A percentile compares a stretch with the other conserved stretches of the same genome.
These are phyloP conservation scores for Okamejei kenojei DNA, from an alignment of 2,797 vertebrate genomes.

Conservation along the genomic window DNA sequence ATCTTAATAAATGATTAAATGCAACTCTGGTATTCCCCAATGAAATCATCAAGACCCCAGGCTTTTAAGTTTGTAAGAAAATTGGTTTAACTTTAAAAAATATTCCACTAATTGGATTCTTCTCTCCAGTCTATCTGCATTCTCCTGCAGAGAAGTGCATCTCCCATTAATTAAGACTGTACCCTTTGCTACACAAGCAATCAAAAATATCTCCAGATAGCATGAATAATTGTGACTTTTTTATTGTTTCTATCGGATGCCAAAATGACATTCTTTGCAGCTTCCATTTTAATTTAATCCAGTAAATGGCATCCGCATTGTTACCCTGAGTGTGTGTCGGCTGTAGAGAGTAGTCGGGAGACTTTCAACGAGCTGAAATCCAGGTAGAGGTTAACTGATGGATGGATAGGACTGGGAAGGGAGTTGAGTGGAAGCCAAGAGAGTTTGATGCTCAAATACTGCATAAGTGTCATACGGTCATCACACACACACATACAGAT, in stretches of 20 bases:
- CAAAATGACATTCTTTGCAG: not conserved
- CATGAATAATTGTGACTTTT: not conserved
- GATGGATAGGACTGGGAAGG: not conserved
- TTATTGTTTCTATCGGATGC: not conserved
- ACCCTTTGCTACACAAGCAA: no score
- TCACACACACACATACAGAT: not conserved
- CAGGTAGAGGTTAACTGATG: not conserved
- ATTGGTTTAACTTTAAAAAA: not conserved
- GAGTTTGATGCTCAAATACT: not conserved
- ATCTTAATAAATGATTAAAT: not conserved
- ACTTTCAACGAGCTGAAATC: not conserved
- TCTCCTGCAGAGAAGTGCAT: not conserved
- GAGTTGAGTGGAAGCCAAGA: not conserved
- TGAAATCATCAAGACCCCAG: not conserved
- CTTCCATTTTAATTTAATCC: not conserved
- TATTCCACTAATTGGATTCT: not conserved
- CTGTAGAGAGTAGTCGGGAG: not conserved
- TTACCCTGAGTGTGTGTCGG: not conserved
- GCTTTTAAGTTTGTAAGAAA: conserved; percentile 13
- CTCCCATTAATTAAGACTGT: not conserved
- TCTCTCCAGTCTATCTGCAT: not conserved
- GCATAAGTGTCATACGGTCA: not conserved
- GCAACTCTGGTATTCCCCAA: not conserved
- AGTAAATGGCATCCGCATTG: not conserved
- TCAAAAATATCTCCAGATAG: not conserved